phyloP scores from a whole-genome alignment of 2,113 vertebrate species.

The Chloebia gouldiae region DNA sequence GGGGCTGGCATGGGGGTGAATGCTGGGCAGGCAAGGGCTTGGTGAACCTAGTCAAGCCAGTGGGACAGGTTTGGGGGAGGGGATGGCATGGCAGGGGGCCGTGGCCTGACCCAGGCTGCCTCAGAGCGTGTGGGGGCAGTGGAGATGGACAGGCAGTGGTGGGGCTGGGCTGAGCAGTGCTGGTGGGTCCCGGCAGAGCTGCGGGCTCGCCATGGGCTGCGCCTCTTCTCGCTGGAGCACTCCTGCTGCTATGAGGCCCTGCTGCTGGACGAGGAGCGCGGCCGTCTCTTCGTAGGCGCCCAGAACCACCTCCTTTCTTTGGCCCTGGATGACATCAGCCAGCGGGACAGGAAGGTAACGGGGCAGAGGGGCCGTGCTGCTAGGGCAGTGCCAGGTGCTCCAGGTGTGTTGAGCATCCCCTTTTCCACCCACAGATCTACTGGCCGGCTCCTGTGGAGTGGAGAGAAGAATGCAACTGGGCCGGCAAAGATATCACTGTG shows the following conservation, averaged over 20 bases:
- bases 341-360: conserved; percentile 86
- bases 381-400: rapidly evolving
- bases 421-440: conserved; percentile 79
- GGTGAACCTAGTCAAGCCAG: conserved; percentile 18
- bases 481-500: conserved; percentile 95
- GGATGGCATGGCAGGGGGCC: neutral
- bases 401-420: neutral
- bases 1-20: neutral
- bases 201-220: conserved; percentile 83
- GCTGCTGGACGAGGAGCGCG: conserved; percentile 91
- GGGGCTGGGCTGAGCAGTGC: neutral
- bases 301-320: conserved; percentile 92
- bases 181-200: conserved; percentile 75
- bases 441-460: conserved; percentile 95
- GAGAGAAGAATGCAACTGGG: conserved; percentile 99
- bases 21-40: neutral
- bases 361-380: rapidly evolving
- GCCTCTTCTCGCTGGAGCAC: conserved; percentile 82
- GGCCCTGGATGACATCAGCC: conserved; percentile 91
- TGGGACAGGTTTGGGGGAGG: conserved; percentile 32
- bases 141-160: neutral
- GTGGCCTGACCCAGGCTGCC: neutral
- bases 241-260: conserved; percentile 91
- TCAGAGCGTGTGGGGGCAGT: neutral
- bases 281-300: conserved; percentile 89